These are phyloP conservation scores for Rhabdomys pumilio DNA, from an alignment of 2,797 vertebrate genomes.

Conservation along the genomic window DNA sequence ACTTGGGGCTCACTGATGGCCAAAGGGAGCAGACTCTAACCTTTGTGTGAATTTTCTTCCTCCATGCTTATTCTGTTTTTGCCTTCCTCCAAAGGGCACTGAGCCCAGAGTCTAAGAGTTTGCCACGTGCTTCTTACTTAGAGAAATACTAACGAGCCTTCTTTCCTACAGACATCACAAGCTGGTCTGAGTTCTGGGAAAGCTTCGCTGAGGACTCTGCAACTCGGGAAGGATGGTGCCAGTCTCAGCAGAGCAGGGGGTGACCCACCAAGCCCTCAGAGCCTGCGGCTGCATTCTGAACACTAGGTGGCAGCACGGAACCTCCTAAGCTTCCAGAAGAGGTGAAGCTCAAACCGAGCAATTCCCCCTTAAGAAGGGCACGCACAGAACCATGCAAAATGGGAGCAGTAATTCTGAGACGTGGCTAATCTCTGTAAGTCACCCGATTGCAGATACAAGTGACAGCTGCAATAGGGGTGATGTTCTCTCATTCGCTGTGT, in stretches of 20 bases:
- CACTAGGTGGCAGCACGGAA: slow-evolving; percentile 78
- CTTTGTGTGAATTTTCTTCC: neutral
- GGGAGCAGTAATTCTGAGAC: slow-evolving; percentile 79
- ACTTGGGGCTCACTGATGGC: neutral
- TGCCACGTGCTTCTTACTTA: neutral
- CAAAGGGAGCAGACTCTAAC: neutral
- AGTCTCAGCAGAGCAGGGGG: accelerated
- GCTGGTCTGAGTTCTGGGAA: neutral
- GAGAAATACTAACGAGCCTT: neutral
- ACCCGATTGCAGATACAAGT: slow-evolving; percentile 80
- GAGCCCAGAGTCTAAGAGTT: neutral
- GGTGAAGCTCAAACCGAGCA: slow-evolving; percentile 54
- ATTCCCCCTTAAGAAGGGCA: slow-evolving; percentile 79
- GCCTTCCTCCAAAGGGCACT: neutral
- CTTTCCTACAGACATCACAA: neutral
- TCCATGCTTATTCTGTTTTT: neutral
- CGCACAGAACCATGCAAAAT: slow-evolving; percentile 81
- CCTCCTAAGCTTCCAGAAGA: slow-evolving; percentile 42
- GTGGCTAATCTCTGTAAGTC: slow-evolving; percentile 82
- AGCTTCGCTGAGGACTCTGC: neutral
- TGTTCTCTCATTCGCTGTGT: slow-evolving; percentile 74
- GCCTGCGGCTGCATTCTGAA: neutral
- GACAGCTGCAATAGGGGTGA: slow-evolving; percentile 81
- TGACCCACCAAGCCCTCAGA: neutral
- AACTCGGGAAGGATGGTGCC: neutral